phyloP scores from a whole-genome alignment of 2,797 vertebrate species.

The Halcyon badia region DNA sequence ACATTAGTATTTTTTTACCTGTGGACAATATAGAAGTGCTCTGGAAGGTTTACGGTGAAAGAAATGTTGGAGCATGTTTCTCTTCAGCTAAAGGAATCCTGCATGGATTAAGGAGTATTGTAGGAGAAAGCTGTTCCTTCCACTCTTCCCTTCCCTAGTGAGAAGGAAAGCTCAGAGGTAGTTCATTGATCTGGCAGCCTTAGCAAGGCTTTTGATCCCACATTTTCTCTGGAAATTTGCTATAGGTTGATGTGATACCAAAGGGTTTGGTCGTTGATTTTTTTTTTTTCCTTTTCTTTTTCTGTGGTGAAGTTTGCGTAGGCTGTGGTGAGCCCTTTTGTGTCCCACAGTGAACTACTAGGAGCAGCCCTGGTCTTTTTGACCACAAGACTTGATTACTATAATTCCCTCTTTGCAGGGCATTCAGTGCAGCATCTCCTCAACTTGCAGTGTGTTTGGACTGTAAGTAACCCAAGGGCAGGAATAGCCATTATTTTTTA shows the following conservation, averaged over 20 bases:
- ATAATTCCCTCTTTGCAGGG: not conserved
- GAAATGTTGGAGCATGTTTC: not conserved
- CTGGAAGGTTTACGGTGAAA: not conserved
- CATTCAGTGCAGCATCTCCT: not conserved
- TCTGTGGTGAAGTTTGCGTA: not conserved
- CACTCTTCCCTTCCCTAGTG: not conserved
- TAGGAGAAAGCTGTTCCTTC: not conserved
- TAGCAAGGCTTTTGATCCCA: not conserved
- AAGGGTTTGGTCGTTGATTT: not conserved
- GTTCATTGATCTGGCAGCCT: not conserved
- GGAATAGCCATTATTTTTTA: not conserved
- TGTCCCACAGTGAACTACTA: not conserved
- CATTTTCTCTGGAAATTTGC: not conserved
- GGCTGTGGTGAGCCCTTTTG: slow-evolving; percentile 25
- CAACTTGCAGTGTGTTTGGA: not conserved
- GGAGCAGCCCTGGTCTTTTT: not conserved
- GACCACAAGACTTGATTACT: slow-evolving; percentile 43
- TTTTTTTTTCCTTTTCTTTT: not conserved
- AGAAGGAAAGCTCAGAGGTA: not conserved
- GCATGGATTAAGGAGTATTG: not conserved
- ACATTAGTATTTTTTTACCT: not conserved
- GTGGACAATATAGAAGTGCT: not conserved
- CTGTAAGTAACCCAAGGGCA: not conserved
- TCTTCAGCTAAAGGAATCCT: not conserved
- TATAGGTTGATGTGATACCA: not conserved